Percentiles rank a stretch among this genome's conserved stretches.
Conservation (phyloP, 1,140 invertebrate genomes). For the Neodiprion lecontei region DNA sequence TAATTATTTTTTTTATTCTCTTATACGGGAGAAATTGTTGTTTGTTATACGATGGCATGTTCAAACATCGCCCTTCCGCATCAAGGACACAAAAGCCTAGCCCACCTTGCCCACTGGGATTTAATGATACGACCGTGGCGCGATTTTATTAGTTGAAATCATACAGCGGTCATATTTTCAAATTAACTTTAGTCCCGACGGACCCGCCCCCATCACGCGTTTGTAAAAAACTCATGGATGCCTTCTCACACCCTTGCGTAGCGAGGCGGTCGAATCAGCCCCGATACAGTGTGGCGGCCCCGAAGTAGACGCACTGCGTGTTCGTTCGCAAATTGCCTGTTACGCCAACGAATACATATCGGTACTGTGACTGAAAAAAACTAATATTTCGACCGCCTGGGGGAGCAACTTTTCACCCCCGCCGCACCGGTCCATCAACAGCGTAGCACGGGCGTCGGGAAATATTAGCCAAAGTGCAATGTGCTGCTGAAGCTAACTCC, state of each 20-base stretch:
- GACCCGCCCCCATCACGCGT: background rate
- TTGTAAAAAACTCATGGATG: background rate
- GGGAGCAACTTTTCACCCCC: constrained; percentile 3
- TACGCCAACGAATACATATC: background rate
- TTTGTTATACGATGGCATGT: background rate
- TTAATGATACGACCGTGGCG: constrained; percentile 1
- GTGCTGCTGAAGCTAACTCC: background rate
- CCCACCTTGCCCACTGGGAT: background rate
- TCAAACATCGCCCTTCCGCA: background rate
- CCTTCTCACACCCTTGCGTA: background rate
- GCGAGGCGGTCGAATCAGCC: background rate
- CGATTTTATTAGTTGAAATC: constrained; percentile 14
- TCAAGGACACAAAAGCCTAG: background rate
- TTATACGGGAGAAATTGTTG: background rate
- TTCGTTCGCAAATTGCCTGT: constrained; percentile 4
- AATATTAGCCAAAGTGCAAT: constrained; percentile 15
- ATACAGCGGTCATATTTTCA: constrained; percentile 12
- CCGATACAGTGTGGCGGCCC: background rate
- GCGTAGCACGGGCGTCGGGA: background rate
- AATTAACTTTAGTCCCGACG: constrained; percentile 13
- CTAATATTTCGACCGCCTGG: constrained; percentile 9
- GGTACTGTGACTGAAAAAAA: constrained; percentile 9
- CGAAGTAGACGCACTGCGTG: background rate
- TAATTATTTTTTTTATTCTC: background rate
- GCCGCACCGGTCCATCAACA: background rate